These are phyloP conservation scores for Suncus etruscus DNA, from an alignment of 2,113 vertebrate species.

Conservation along the genomic window DNA sequence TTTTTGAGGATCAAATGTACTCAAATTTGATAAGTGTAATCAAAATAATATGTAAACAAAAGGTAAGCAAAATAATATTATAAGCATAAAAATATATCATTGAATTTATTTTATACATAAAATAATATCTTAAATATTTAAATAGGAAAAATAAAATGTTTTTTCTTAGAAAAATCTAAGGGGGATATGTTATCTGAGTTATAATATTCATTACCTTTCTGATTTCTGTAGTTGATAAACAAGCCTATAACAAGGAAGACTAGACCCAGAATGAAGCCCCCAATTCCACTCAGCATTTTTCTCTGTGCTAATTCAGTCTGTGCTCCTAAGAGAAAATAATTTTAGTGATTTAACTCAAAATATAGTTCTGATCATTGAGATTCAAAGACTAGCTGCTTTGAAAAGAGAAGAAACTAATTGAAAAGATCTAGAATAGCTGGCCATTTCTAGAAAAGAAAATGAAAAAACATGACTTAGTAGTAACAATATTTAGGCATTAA, in stretches of 20 bases:
- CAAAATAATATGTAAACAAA: too few species aligned
- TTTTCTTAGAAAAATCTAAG: rapidly evolving
- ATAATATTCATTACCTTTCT: constrained; percentile 21
- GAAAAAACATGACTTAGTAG: neutral
- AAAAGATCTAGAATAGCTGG: rapidly evolving
- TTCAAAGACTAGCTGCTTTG: neutral
- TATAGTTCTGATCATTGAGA: rapidly evolving
- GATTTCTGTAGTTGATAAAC: neutral
- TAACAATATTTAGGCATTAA: rapidly evolving
- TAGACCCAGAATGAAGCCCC: constrained; percentile 48
- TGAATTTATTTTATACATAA: too few species aligned
- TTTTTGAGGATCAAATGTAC: neutral
- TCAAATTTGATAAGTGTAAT: too few species aligned
- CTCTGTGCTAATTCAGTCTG: constrained; percentile 53
- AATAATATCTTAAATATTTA: too few species aligned
- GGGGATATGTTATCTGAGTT: too few species aligned
- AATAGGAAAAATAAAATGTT: neutral
- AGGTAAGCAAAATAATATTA: too few species aligned
- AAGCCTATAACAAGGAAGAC: constrained; percentile 38
- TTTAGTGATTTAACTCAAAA: neutral
- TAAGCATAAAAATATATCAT: rapidly evolving
- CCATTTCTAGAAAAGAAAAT: neutral
- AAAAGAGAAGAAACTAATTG: rapidly evolving
- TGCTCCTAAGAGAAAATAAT: constrained; percentile 14
- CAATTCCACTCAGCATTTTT: constrained; percentile 59